Conservation (phyloP, 2,113 vertebrate species). For the Ursus arctos region DNA sequence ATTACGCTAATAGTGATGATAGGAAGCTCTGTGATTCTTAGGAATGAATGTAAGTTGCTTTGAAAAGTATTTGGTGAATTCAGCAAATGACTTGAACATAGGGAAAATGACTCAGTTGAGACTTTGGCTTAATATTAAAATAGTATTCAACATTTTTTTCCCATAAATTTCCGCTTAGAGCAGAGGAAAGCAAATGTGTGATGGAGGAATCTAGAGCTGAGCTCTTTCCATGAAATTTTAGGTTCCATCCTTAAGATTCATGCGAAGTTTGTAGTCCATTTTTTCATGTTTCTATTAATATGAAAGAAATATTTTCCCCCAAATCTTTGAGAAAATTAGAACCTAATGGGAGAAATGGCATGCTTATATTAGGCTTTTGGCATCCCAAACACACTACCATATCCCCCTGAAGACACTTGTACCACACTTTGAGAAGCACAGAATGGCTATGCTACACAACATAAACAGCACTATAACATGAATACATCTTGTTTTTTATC, state of each 20-base stretch:
- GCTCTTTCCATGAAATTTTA: neutral
- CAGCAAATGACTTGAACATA: neutral
- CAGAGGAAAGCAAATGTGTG: neutral
- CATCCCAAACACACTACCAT: neutral
- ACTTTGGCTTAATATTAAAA: slow-evolving; percentile 27
- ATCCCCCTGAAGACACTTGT: neutral
- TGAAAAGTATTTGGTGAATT: neutral
- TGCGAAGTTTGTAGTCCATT: neutral
- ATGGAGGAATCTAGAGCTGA: neutral
- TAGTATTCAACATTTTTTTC: slow-evolving; percentile 7
- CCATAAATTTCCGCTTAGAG: neutral
- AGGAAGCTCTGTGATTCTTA: neutral
- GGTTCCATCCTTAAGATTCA: neutral
- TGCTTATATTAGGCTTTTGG: neutral
- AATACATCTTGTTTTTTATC: neutral
- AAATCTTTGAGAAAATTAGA: slow-evolving; percentile 9
- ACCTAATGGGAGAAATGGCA: neutral
- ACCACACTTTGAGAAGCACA: neutral
- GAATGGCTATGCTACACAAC: neutral
- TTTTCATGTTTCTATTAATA: neutral
- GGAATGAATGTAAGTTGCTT: neutral
- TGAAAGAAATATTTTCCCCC: neutral
- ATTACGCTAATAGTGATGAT: neutral
- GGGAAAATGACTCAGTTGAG: neutral
- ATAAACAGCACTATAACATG: neutral